Base-by-base conservation (phyloP, 2,113 vertebrate species). In the Phyllostomus hastatus region DNA sequence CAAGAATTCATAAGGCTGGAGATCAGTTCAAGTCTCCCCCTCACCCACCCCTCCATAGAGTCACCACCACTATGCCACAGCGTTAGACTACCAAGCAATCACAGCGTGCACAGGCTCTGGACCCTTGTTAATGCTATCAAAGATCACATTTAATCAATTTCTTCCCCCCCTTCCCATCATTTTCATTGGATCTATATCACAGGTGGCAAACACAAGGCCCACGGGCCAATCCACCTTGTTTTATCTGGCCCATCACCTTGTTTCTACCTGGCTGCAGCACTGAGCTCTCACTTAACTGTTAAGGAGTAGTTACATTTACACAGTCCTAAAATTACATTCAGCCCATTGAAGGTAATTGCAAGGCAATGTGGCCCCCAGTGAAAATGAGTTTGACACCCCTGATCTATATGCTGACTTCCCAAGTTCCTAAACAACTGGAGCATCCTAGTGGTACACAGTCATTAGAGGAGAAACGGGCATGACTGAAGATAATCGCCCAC, bases 341-440 rank as follows among this genome's bases (percentile, higher is more conserved):
- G 52, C 52, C 20, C 54, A 22, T 57, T 57, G 54, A 57, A 57
- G 20, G 54, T 19, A 57, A 57, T 6, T 17, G 7, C 20, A 5
- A 57, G 54, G 54, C 20, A 17, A 57, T 57, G 54, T 57, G 54
- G 54, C 7, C 54, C 54, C 54, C 54, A 9, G 54, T 22, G 54
- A 57, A 57, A 57, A 57, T 8, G 20, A 57, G 54, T 22, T 57
- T 57, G 54, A 57, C 54, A 57, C 54, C 54, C 54, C 54, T 57
- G 14, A 24, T 76, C 15, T 48, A 57, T 17, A 70, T 4, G 24
- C 2, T 35, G 19, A 96, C 22, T 16, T 61, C 7, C 4, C 5
- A 7, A 84, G 12, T 79, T 95, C 81, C 79, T 95, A 85, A 93
- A 92, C 1, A 95, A 95, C 50, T 22, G 17, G 38, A 54, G 64